These are phyloP conservation scores for Drosophila auraria DNA, from an alignment of 1,140 invertebrate species.

Conservation along the genomic window DNA sequence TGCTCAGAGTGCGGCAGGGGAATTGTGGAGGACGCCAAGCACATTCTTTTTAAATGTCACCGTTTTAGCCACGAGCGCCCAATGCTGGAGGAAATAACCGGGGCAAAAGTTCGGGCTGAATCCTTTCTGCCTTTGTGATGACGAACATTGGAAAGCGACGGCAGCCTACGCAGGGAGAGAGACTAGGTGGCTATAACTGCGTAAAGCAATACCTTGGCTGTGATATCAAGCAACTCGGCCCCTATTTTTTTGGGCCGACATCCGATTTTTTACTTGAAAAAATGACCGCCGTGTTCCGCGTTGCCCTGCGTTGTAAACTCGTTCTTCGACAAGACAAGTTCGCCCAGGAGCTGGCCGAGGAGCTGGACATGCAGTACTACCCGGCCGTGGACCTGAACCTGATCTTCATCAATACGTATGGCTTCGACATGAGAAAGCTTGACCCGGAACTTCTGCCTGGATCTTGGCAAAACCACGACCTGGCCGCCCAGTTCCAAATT, in stretches of 20 bases:
- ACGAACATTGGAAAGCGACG: no score
- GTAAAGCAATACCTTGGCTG: no score
- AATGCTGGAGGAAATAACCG: no score
- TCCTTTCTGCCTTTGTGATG: no score
- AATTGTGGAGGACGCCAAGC: no score
- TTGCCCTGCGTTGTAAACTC: slow-evolving; percentile 85
- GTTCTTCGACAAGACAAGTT: slow-evolving; percentile 89
- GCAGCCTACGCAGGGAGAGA: no score
- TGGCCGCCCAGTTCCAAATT: slow-evolving; percentile 89
- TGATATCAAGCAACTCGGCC: no score
- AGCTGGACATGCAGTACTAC: slow-evolving; percentile 94
- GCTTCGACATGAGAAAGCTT: slow-evolving; percentile 91
- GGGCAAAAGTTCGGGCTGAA: no score
- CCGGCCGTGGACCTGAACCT: slow-evolving; percentile 92
- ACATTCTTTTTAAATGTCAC: no score
- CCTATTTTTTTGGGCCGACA: slow-evolving; percentile 70
- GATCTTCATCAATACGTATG: slow-evolving; percentile 90
- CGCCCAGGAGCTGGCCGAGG: slow-evolving; percentile 92
- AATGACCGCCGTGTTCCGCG: slow-evolving; percentile 83
- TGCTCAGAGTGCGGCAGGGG: no score
- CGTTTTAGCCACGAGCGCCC: no score
- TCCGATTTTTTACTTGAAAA: slow-evolving; percentile 64
- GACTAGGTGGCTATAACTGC: no score
- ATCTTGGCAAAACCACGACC: slow-evolving; percentile 89
- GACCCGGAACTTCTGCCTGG: slow-evolving; percentile 89